Conservation (phyloP, 2,888 invertebrate species). For the Apeira syringaria region DNA sequence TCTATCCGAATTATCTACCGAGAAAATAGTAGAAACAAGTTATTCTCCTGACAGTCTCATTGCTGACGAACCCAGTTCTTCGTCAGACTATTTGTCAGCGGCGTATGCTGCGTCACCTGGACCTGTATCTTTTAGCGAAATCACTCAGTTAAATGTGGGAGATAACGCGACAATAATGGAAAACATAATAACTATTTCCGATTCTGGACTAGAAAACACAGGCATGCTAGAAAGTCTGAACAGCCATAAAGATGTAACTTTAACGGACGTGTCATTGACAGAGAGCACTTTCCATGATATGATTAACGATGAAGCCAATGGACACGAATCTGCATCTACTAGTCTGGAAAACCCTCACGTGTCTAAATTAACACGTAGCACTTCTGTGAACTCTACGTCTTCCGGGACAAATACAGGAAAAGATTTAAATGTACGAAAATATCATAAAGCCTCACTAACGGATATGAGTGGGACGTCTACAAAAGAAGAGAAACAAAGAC, state of each 20-base stretch:
- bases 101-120: conserved; percentile 62
- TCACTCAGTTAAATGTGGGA: conserved; percentile 56
- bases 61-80: conserved; percentile 68
- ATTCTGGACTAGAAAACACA: conserved; percentile 76
- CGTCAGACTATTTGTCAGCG: conserved; percentile 72
- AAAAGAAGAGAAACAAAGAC: conserved; percentile 85
- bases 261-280: conserved; percentile 66
- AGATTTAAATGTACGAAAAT: conserved; percentile 38
- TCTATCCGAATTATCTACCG: conserved; percentile 33
- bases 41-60: conserved; percentile 72
- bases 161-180: conserved; percentile 64
- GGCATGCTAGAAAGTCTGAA: conserved; percentile 62
- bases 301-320: conserved; percentile 54
- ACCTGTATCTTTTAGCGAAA: conserved; percentile 42
- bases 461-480: conserved; percentile 52
- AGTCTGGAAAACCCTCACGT: conserved; percentile 42
- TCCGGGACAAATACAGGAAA: conserved; percentile 38
- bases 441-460: conserved; percentile 28
- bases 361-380: conserved; percentile 33
- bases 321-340: conserved; percentile 45
- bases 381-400: conserved; percentile 30
- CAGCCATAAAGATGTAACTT: conserved; percentile 64
- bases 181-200: conserved; percentile 64
- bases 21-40: conserved; percentile 46
- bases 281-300: conserved; percentile 71